Percentiles rank a stretch among this genome's conserved stretches.
phyloP scores from a whole-genome alignment of 2,113 vertebrate species.

The cat (Felis catus) region F.catus_Fca126_mat1.0 CM031423.1:46169001-46169500 shows the following conservation, averaged over 20 bases:
- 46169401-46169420: too few species aligned
- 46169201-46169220: constrained; percentile 16
- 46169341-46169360: too few species aligned
- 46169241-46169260: background rate
- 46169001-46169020: background rate
- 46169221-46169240: background rate
- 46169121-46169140: background rate
- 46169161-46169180: background rate
- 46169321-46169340: too few species aligned
- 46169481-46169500: background rate
- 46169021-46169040: background rate
- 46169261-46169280: too few species aligned
- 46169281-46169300: too few species aligned
- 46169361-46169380: too few species aligned
- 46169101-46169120: background rate
- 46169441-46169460: background rate
- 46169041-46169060: background rate
- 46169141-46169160: background rate
- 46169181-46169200: background rate
- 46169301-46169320: too few species aligned
- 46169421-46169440: too few species aligned
- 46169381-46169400: too few species aligned
- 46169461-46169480: constrained; percentile 22
- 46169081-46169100: background rate
- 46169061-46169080: background rate